phyloP scores from a whole-genome alignment of 2,113 vertebrate species.

The Myotis yumanensis region DNA sequence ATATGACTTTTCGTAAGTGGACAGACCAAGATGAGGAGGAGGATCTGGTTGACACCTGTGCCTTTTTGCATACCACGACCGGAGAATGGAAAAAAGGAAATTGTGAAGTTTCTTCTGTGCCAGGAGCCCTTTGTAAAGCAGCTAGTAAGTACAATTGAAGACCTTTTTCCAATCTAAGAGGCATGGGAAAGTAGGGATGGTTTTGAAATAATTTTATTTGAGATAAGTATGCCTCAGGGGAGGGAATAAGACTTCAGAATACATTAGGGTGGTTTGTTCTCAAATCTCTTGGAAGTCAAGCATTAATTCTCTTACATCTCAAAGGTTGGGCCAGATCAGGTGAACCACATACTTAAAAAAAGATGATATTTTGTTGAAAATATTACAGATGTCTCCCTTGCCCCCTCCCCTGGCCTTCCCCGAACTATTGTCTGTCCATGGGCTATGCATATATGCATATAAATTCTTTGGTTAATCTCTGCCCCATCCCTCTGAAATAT shows the following conservation, averaged over 20 bases:
- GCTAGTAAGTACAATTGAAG: constrained; percentile 84
- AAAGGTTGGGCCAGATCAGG: not conserved
- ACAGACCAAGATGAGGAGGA: constrained; percentile 68
- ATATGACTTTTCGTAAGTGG: constrained; percentile 88
- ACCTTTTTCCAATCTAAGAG: not conserved
- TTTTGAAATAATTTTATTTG: constrained; percentile 28
- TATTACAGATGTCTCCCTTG: too few species aligned
- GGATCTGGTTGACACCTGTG: constrained; percentile 86
- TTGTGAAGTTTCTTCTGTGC: constrained; percentile 84
- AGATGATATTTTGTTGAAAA: too few species aligned
- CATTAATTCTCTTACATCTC: constrained; percentile 32
- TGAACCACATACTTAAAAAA: not conserved
- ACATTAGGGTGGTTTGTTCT: not conserved
- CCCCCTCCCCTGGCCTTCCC: too few species aligned
- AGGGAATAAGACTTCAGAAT: constrained; percentile 17
- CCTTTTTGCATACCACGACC: constrained; percentile 83
- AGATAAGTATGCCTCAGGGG: not conserved
- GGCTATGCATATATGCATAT: too few species aligned
- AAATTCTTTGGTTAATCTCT: too few species aligned
- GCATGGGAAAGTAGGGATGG: not conserved
- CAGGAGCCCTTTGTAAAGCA: constrained; percentile 88
- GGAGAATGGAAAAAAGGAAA: constrained; percentile 89
- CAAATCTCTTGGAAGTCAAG: not conserved
- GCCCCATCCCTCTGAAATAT: too few species aligned
- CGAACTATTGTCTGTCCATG: too few species aligned